These are phyloP conservation scores for Falco rusticolus DNA, from an alignment of 2,797 vertebrate genomes.

Conservation along the genomic window DNA sequence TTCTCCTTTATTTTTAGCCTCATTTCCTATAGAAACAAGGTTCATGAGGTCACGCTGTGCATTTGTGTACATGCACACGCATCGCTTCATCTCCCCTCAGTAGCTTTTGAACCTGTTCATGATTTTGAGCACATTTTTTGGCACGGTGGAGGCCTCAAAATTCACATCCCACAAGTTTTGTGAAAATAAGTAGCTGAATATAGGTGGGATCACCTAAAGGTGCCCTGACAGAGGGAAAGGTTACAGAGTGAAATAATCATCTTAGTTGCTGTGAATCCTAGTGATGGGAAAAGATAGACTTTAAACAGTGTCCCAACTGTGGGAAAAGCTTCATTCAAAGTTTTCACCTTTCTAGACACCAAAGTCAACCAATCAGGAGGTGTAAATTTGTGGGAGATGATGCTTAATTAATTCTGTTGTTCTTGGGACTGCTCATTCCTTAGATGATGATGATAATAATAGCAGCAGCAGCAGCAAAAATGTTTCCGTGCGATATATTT, in stretches of 20 bases:
- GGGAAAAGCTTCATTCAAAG: slow-evolving; percentile 49
- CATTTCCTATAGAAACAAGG: not conserved
- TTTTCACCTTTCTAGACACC: slow-evolving; percentile 8
- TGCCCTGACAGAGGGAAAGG: not conserved
- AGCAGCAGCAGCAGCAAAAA: not conserved
- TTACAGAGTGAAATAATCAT: not conserved
- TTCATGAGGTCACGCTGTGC: not conserved
- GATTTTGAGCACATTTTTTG: not conserved
- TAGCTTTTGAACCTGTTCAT: not conserved
- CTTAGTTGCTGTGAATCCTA: not conserved
- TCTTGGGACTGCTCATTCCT: slow-evolving; percentile 30
- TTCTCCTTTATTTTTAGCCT: not conserved
- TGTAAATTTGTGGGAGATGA: slow-evolving; percentile 21
- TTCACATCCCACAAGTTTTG: not conserved
- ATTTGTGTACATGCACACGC: not conserved
- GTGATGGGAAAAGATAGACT: not conserved
- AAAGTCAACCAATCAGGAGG: not conserved
- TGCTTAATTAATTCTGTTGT: slow-evolving; percentile 29
- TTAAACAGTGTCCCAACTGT: slow-evolving; percentile 19
- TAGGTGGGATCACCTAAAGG: not conserved
- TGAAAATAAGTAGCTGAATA: not conserved
- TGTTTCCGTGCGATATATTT: not conserved
- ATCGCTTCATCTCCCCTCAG: not conserved
- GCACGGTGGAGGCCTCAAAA: not conserved
- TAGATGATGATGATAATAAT: not conserved